phyloP scores from a whole-genome alignment of 1,140 invertebrate species.

The Zaprionus camerounensis region DNA sequence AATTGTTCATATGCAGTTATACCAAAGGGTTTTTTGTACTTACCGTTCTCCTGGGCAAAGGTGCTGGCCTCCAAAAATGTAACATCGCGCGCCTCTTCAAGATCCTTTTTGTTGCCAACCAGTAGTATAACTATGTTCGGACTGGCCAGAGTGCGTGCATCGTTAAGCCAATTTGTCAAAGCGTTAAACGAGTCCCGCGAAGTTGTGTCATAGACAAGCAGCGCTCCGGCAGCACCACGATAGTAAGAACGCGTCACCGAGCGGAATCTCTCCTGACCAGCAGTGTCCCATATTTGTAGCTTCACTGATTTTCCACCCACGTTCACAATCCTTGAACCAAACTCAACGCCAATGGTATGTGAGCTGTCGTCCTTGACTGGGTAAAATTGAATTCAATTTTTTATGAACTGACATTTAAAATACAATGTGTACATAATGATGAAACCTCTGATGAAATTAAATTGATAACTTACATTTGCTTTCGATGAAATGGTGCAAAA shows the following conservation, averaged over 20 bases:
- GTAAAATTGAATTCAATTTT: background rate
- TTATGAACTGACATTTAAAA: too few species aligned
- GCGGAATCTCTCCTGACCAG: slow-evolving; percentile 84
- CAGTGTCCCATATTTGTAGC: slow-evolving; percentile 94
- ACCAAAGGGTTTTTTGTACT: slow-evolving; percentile 22
- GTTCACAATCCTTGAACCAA: slow-evolving; percentile 95
- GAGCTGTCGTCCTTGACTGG: slow-evolving; percentile 91
- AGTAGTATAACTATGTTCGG: slow-evolving; percentile 93
- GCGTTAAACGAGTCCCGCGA: slow-evolving; percentile 94
- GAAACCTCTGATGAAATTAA: background rate
- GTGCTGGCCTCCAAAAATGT: slow-evolving; percentile 92
- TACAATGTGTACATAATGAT: background rate
- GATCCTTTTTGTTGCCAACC: slow-evolving; percentile 93
- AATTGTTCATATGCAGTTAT: background rate
- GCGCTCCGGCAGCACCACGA: slow-evolving; percentile 93
- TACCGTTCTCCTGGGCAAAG: slow-evolving; percentile 93
- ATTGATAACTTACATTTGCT: slow-evolving; percentile 91
- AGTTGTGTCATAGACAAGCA: slow-evolving; percentile 94
- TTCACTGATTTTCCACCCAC: slow-evolving; percentile 93
- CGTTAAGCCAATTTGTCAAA: slow-evolving; percentile 93
- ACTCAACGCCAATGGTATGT: slow-evolving; percentile 94
- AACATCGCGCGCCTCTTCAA: slow-evolving; percentile 91
- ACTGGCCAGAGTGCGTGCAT: slow-evolving; percentile 93
- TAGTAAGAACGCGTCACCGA: slow-evolving; percentile 95
- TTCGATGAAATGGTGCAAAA: slow-evolving; percentile 95